These are phyloP conservation scores for Sebastes iracundus DNA, from an alignment of 2,797 vertebrate species.

Conservation along the genomic window DNA sequence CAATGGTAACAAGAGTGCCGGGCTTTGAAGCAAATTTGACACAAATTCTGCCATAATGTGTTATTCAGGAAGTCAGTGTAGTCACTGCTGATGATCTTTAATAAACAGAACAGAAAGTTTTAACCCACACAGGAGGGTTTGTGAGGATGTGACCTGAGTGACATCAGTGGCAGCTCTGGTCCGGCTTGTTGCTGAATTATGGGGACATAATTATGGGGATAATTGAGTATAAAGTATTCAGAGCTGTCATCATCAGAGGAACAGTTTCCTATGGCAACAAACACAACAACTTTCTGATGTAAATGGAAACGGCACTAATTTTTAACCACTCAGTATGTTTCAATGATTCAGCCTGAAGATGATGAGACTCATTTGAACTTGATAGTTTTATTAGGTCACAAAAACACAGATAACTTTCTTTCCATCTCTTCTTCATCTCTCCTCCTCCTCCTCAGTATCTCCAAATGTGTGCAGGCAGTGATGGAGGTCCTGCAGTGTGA, in stretches of 20 bases:
- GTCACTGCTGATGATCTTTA: not conserved
- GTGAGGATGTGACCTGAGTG: not conserved
- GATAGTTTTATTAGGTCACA: not conserved
- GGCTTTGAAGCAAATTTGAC: too few species aligned
- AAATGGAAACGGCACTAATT: not conserved
- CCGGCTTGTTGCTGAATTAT: not conserved
- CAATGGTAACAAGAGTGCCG: too few species aligned
- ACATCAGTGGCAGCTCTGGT: too few species aligned
- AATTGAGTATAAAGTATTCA: not conserved
- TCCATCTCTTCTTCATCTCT: not conserved
- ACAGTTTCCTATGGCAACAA: not conserved
- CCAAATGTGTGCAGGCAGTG: conserved; percentile 10
- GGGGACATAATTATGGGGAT: not conserved
- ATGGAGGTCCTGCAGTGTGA: conserved; percentile 33
- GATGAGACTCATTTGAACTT: not conserved
- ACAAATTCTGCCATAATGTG: not conserved
- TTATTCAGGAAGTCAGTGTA: not conserved
- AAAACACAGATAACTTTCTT: not conserved
- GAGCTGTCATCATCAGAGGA: not conserved
- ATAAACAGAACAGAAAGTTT: not conserved
- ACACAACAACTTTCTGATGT: not conserved
- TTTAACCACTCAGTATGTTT: not conserved
- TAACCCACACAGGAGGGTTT: not conserved
- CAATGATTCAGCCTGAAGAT: not conserved
- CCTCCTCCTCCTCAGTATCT: not conserved